Base-by-base conservation (phyloP, 2,797 vertebrate genomes). In the Meriones psammophilus region DNA sequence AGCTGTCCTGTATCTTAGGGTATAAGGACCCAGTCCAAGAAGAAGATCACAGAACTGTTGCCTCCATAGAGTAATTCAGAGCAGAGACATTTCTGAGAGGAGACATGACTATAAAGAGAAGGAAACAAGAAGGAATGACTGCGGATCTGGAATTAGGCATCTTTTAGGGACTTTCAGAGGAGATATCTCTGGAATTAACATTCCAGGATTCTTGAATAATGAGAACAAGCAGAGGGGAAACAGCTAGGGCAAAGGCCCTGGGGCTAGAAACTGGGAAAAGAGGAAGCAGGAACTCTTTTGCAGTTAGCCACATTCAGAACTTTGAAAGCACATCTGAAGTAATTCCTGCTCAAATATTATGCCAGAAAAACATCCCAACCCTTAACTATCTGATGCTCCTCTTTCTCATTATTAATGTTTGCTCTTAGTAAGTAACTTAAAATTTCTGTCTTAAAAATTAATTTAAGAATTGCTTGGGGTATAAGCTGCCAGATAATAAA, bases 401-500 rank as follows among this genome's bases (percentile, higher is more conserved):
- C 50, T 54, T 92, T 14, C 42, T 77, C 60, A 86, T 69, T 74
- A 68, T 86, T 93, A 89, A 69, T 33, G 26, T 85, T 94, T 88
- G 69, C 78, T 86, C 88, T 92, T 94, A 87, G 74, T 30, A 69
- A 39, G n/a, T 66, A 76, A 84, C 73, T 94, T 92, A 91, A 93
- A 89, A 50, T 81, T 83, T 89, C 76, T 39, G 89, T 33, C 88
- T 74, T 24, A 96, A 94, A 77, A 89, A 73, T 46, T 68, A 42
- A 28, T 14, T 66, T 86, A 0, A 88, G 89, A 96, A 92, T 78
- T 93, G 87, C 93, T 94, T 86, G 88, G 89, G 46, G 9, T 87
- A 66, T 73, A 94, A 92, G 83, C 64, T 87, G 89, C 94, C 84
- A 97, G 86, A 91, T 78, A 92, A 30, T n/a, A 60, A 76, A 93